phyloP scores from a whole-genome alignment of 2,113 vertebrate genomes.

The Corvus moneduloides region DNA sequence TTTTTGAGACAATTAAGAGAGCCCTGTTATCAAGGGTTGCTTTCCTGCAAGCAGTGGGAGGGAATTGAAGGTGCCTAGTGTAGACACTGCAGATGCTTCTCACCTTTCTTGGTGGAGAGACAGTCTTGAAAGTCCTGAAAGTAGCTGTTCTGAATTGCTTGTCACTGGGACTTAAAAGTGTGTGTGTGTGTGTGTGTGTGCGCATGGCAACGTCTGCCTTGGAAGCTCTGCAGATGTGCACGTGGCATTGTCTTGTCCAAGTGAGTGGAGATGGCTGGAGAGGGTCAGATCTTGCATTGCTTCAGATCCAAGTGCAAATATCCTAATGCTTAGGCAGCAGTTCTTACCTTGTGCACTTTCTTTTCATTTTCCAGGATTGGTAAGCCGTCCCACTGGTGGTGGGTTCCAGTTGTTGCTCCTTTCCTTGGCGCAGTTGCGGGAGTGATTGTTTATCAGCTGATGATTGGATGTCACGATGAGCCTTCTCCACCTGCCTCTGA shows the following conservation, averaged over 20 bases:
- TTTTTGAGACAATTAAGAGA: neutral
- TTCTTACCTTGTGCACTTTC: neutral
- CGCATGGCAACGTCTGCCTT: neutral
- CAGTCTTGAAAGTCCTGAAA: neutral
- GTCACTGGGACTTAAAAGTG: neutral
- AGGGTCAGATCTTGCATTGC: neutral
- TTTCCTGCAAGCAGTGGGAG: neutral
- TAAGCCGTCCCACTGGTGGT: slow-evolving; percentile 83
- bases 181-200: neutral
- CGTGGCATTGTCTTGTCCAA: neutral
- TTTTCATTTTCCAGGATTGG: slow-evolving; percentile 63
- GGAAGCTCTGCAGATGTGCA: fast-evolving
- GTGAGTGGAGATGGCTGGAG: neutral
- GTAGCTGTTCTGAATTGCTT: neutral
- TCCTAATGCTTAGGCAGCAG: neutral
- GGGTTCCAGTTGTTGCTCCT: slow-evolving; percentile 88
- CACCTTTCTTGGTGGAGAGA: neutral
- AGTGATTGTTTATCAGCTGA: slow-evolving; percentile 88
- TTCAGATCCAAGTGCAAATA: neutral
- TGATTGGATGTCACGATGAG: slow-evolving; percentile 89
- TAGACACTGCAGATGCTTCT: neutral
- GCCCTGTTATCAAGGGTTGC: neutral
- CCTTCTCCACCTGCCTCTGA: slow-evolving; percentile 74
- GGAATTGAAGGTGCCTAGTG: neutral
- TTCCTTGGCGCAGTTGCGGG: slow-evolving; percentile 86